A percentile compares a stretch with the other conserved stretches of the same genome.
Conservation (phyloP, 2,888 invertebrate genomes). For the Chirona hameri region DNA sequence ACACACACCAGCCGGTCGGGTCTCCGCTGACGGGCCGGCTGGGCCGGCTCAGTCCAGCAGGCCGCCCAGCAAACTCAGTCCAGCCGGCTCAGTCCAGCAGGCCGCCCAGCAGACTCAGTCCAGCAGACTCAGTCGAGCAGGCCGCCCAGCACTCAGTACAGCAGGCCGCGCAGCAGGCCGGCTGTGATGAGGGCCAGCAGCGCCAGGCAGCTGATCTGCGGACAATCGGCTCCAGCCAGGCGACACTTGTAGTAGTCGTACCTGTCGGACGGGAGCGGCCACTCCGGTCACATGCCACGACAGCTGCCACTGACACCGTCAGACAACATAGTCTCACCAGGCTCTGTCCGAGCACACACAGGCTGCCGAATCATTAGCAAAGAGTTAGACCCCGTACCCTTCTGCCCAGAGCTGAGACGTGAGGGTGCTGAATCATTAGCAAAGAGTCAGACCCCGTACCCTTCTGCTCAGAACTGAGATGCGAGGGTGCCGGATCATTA, state of each 20-base stretch:
- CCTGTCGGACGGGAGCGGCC: slow-evolving; percentile 42
- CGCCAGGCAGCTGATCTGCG: slow-evolving; percentile 56
- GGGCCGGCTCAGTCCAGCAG: not conserved
- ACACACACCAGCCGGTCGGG: not conserved
- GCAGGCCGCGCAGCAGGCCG: not conserved
- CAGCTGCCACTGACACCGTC: no score
- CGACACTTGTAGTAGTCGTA: slow-evolving; percentile 90
- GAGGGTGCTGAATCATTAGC: no score
- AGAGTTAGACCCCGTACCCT: no score
- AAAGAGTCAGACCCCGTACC: no score
- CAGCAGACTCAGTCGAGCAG: not conserved
- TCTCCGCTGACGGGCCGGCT: not conserved
- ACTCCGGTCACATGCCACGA: no score
- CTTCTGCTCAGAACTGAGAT: no score
- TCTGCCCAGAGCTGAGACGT: no score
- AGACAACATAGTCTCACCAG: no score
- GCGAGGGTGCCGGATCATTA: no score
- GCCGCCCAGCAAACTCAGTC: not conserved
- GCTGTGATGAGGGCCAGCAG: slow-evolving; percentile 34
- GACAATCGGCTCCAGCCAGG: slow-evolving; percentile 71
- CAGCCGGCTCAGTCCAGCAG: not conserved
- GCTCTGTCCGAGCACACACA: no score
- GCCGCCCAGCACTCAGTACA: not conserved
- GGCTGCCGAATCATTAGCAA: no score
- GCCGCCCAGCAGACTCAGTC: not conserved